These are phyloP conservation scores for Odontocolon sp. DNA, from an alignment of 2,888 invertebrate genomes.

Conservation along the genomic window DNA sequence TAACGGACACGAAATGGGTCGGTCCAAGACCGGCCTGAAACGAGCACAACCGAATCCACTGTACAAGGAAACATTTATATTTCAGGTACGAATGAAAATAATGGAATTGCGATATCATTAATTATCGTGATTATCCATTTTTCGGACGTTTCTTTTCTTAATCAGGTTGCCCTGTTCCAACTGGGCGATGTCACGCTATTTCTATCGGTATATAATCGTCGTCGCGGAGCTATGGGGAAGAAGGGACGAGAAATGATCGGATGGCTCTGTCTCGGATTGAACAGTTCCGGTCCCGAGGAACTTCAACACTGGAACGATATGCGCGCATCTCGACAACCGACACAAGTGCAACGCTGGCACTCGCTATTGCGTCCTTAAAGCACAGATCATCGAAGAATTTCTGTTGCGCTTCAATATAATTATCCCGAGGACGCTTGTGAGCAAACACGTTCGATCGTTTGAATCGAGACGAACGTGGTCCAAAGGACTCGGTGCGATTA, in stretches of 20 bases:
- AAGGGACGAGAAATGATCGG: conserved; percentile 98
- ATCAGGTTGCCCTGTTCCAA: conserved; percentile 95
- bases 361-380: conserved; percentile 86
- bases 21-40: conserved; percentile 95
- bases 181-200: conserved; percentile 96
- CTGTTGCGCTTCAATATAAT: conserved; percentile 45
- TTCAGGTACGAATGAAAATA: conserved; percentile 91
- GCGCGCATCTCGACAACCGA: conserved; percentile 91
- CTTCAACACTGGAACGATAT: conserved; percentile 96
- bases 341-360: conserved; percentile 97
- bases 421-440: conserved; percentile 24
- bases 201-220: conserved; percentile 95
- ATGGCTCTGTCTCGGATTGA: conserved; percentile 96
- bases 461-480: conserved; percentile 12
- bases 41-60: conserved; percentile 97
- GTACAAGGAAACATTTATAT: conserved; percentile 97
- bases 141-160: conserved; percentile 25
- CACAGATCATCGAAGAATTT: conserved; percentile 38
- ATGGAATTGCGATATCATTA: too few relatives aligned
- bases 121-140: too few relatives aligned
- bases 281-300: conserved; percentile 96
- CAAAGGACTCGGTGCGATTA: conserved; percentile 23
- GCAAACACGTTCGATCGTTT: conserved; percentile 27
- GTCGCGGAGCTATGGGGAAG: conserved; percentile 94
- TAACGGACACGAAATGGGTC: conserved; percentile 95